Evolutionary conservation across 2,888 invertebrate species (phyloP), one percentile per base, ranked within the genome.

Genomic region (Boloria euphrosyne): DNA sequence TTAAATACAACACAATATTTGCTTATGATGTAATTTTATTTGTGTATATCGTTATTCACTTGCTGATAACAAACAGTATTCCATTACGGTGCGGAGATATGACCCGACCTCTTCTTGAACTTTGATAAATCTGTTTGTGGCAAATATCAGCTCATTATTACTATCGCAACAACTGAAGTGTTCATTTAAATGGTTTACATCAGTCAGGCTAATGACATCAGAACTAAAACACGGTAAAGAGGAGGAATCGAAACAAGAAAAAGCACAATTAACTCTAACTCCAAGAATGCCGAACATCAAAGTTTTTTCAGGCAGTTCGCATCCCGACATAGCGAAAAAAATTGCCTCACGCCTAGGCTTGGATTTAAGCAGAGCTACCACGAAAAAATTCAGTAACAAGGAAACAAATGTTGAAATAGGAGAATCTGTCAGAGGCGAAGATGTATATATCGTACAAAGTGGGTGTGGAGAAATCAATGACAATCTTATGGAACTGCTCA

Each of bases 381-480:
- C 99, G 49, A 99, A 99, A 91, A 99, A 99, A 90, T 99, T 99
- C 90, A 98, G 98, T 91, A 99, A 99, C 92, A 96, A 98, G 85
- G 99, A 99, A 93, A 99, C 99, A 84, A 96, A 96, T 87, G 97
- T 98, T 61, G 97, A 97, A 92, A 97, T 98, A 73, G 97, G 97
- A 14, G 97, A 98, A 88, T 97, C 97, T 14, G 97, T 98, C 18
- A 93, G 97, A 80, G 98, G 97, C 59, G 97, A 98, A 90, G 97
- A 98, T 94, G 97, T 98, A 22, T 98, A 97, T 88, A 98, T 98
- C 75, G 95, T 98, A 58, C 98, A 98, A 86, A 97, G 96, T 85
- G 97, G 97, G 31, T 96, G 97, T 80, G 97, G 97, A 53, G 97
- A 97, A 86, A 96, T 97, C 71, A 97, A 97, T 81, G 98, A 98